phyloP scores from a whole-genome alignment of 2,797 vertebrate genomes.

The Sorex maritimensis region DNA sequence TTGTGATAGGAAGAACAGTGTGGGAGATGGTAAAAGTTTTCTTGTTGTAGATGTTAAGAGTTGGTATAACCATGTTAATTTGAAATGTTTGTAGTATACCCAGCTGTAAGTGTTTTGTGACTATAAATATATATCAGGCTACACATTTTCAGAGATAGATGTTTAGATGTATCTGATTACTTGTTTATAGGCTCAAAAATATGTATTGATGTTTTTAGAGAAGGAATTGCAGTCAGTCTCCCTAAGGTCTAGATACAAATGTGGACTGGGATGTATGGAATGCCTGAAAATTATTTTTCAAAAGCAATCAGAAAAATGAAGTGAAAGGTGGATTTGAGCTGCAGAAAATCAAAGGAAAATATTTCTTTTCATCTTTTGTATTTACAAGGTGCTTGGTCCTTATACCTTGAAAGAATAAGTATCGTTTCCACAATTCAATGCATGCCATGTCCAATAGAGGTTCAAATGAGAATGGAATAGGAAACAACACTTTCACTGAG shows the following conservation, averaged over 20 bases:
- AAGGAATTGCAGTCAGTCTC: neutral
- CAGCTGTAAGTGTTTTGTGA: neutral
- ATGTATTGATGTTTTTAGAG: neutral
- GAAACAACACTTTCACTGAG: neutral
- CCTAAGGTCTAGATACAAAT: neutral
- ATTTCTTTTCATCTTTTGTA: neutral
- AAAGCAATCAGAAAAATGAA: neutral
- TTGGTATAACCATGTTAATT: neutral
- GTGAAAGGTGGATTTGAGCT: slow-evolving; percentile 19
- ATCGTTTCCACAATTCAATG: neutral
- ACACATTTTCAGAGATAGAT: neutral
- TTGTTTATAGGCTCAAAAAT: neutral
- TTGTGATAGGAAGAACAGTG: neutral
- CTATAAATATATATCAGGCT: neutral
- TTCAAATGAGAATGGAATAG: neutral
- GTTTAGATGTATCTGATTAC: neutral
- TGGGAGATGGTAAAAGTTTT: neutral
- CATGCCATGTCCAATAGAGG: neutral
- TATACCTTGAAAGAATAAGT: neutral
- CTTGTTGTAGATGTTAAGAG: neutral
- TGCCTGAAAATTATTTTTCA: neutral
- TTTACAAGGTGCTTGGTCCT: neutral
- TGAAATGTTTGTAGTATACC: neutral
- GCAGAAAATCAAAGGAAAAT: neutral
- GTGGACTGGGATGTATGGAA: neutral